Percentiles rank a stretch among this genome's conserved stretches.
phyloP scores from a whole-genome alignment of 2,113 vertebrate species.

The Trogon melanurus region DNA sequence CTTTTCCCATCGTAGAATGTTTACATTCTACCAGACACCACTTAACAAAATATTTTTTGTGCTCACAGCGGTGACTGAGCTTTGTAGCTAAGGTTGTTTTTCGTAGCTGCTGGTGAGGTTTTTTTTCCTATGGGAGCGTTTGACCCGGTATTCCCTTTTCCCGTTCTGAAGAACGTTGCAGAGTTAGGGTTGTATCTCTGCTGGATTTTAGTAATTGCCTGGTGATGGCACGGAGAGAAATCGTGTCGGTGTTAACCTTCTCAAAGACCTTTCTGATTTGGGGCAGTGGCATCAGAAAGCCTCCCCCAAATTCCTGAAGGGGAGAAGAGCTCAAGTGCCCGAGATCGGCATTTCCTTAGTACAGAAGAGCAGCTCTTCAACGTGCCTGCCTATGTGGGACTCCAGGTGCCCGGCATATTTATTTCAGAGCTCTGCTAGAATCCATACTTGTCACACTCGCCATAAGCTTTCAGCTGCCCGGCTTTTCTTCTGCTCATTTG shows the following conservation, averaged over 20 bases:
- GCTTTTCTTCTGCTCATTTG: neutral
- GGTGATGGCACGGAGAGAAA: neutral
- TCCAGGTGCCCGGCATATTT: neutral
- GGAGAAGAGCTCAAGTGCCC: neutral
- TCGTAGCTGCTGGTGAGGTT: neutral
- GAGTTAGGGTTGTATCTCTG: neutral
- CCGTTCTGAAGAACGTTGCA: neutral
- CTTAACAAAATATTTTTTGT: neutral
- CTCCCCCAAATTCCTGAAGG: neutral
- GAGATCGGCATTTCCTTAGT: neutral
- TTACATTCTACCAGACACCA: neutral
- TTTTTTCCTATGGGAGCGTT: neutral
- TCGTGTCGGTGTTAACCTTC: neutral
- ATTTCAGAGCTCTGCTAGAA: neutral
- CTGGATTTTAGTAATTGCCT: neutral
- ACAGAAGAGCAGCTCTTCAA: neutral
- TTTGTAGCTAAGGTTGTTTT: neutral
- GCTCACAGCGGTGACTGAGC: neutral
- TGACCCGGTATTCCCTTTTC: neutral
- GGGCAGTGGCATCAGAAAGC: neutral
- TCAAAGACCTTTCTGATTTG: neutral
- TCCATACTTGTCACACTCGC: rapidly evolving
- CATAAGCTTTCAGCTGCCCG: neutral
- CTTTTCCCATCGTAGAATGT: neutral
- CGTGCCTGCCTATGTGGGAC: neutral